phyloP scores from a whole-genome alignment of 2,113 vertebrate genomes.

The Pseudorhombus dupliciocellatus region DNA sequence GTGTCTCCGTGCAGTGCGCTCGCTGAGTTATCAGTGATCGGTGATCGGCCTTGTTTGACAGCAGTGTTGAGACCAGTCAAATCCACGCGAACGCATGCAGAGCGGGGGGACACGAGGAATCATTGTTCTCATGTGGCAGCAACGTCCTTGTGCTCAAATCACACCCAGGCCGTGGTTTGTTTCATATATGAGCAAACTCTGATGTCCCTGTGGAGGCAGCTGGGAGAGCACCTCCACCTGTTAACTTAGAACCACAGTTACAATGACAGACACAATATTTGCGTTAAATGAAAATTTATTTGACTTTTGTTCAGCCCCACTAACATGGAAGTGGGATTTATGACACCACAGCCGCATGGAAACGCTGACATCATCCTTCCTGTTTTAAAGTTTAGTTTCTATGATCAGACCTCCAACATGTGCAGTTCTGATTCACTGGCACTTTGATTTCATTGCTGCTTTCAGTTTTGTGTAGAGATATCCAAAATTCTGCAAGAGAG shows the following conservation, averaged over 20 bases:
- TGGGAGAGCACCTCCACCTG: no score
- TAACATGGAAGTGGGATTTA: neutral
- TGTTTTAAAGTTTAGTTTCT: neutral
- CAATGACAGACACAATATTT: no score
- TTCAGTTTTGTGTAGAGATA: conserved; percentile 75
- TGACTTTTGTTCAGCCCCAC: no score
- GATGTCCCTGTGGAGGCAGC: no score
- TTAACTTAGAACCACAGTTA: no score
- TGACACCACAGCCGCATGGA: neutral
- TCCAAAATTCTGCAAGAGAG: conserved; percentile 73
- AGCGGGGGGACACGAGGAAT: conserved; percentile 23
- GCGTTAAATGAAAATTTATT: no score
- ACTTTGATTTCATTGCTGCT: conserved; percentile 73
- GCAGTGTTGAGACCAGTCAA: conserved; percentile 44
- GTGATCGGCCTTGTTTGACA: conserved; percentile 44
- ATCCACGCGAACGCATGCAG: conserved; percentile 46
- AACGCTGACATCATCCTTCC: neutral
- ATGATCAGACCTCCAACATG: conserved; percentile 12
- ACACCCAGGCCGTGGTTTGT: conserved; percentile 12
- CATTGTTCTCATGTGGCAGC: conserved; percentile 24
- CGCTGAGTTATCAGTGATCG: conserved; percentile 67
- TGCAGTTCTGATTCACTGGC: conserved; percentile 63
- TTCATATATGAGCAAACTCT: neutral
- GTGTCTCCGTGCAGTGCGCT: conserved; percentile 48
- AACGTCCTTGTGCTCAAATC: conserved; percentile 33